Evolutionary conservation across 2,888 invertebrate species (phyloP).

Genomic region (Drosophila melanosoma): DNA sequence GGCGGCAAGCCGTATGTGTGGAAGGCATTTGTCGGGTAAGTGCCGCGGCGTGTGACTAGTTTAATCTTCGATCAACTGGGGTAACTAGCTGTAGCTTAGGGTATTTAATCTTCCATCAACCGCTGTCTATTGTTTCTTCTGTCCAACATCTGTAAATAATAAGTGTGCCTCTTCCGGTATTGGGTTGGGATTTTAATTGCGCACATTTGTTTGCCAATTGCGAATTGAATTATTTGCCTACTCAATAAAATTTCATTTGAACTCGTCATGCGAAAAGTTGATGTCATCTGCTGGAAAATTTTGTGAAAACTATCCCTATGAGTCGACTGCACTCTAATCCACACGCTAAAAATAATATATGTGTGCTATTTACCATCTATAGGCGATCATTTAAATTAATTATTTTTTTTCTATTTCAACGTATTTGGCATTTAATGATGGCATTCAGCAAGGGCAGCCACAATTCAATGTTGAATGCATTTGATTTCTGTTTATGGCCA

Average conservation of each 20-base stretch:
- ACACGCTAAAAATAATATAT: neutral
- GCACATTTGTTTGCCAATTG: constrained; percentile 37
- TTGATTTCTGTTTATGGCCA: constrained; percentile 56
- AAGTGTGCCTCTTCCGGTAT: constrained; percentile 48
- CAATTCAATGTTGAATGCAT: constrained; percentile 50
- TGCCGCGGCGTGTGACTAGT: constrained; percentile 35
- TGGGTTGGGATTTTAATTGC: constrained; percentile 48
- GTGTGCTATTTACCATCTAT: constrained; percentile 3
- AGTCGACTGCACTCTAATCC: neutral
- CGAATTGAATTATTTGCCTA: constrained; percentile 42
- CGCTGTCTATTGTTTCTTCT: neutral
- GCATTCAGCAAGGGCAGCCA: constrained; percentile 41
- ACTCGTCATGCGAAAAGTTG: constrained; percentile 32
- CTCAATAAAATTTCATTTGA: constrained; percentile 48
- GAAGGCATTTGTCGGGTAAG: constrained; percentile 93
- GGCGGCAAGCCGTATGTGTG: constrained; percentile 90
- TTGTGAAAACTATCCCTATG: constrained; percentile 6
- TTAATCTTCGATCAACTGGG: neutral
- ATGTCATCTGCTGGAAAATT: constrained; percentile 32
- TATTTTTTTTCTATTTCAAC: constrained; percentile 4
- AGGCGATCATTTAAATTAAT: constrained; percentile 18
- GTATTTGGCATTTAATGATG: constrained; percentile 43
- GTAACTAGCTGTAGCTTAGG: neutral
- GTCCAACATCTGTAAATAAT: constrained; percentile 51
- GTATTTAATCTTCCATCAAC: constrained; percentile 1